Evolutionary conservation across 1,140 invertebrate species (phyloP), one percentile per base, ranked within the genome.

Genomic region (Pseudomyrmex concolor): DNA sequence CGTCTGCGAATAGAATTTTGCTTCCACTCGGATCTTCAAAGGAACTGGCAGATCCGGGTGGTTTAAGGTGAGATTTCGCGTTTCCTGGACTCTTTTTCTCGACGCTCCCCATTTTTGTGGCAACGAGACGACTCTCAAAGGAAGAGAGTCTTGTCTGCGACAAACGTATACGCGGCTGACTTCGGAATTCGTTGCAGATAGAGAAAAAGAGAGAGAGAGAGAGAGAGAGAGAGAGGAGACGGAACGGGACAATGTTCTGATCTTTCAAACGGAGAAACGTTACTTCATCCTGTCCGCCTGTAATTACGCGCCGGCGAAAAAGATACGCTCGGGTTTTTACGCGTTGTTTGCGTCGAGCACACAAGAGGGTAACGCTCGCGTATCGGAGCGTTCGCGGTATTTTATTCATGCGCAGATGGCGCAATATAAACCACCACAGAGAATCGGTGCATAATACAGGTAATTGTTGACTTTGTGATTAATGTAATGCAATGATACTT

Each of bases 21-120:
- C 84, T 86, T 86, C 74, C 63, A 63, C 43, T 8, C 66, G 55
- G 68, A 59, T 76, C 84, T 86, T 89, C 86, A 88, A 89, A 89
- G 86, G 71, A 60, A 67, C 54, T 22, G 25, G 8, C 59, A 67
- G 48, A 82, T 86, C 73, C 62, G 55, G 12, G 67, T 86, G 87
- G 84, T 88, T 88, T 86, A 88, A 86, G 86, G 84, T 84, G 87
- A 86, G 80, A 89, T 88, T 88, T 81, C 45, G 64, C 84, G 50
- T 88, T 78, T 78, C 62, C 68, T 71, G 57, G 0, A 8, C 5
- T 54, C 55, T 51, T 54, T 72, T 62, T 81, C 66, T 76, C 8
- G 34, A 70, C 25, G 43, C 54, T 80, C 66, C 76, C 66, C 54
- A 60, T 71, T 80, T 80, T 80, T 80, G 19, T 25, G 54, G 34